Evolutionary conservation across 2,113 vertebrate genomes (phyloP), one percentile per base, ranked within the genome.

Genomic region (Anarrhichthys ocellatus): DNA sequence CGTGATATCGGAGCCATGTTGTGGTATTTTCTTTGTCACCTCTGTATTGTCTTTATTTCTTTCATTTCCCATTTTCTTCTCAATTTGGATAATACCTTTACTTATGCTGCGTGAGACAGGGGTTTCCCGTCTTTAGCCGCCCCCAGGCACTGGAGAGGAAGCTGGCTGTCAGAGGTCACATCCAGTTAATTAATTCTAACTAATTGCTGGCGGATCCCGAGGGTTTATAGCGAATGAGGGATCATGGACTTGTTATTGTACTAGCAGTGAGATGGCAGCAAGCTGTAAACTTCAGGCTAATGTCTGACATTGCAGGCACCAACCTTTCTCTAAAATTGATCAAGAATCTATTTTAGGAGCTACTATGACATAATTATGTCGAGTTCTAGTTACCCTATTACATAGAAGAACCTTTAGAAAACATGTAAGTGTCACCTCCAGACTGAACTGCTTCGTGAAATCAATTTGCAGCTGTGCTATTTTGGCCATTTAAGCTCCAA

Each of bases 391-490:
- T 84, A 40, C 32, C 20, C 46, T 61, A 79, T 81, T 52, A 61
- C n/a, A n/a, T 22, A 82, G 36, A 76, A 36, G 42, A 89, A 63
- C 6, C 58, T 77, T 67, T 40, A 54, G 29, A 76, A 77, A 83
- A 82, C 36, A 77, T 24, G 32, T 36, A 89, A 88, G 84, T 88
- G 81, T 85, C 79, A 85, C 77, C 80, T 81, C 79, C 56, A 24
- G 42, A 68, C 54, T 71, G 61, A 74, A 61, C 62, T 50, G 62
- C 69, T 81, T 75, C 65, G 42, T 66, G 13, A 78, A 82, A 79
- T 86, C 80, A 46, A 66, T 89, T 69, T 91, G 44, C 44, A 73
- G 74, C 27, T 75, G 44, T 62, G 66, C 73, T 83, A 71, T 81
- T 76, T 84, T 62, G 22, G 29, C 34, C 38, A 34, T 77, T 85